phyloP scores from a whole-genome alignment of 2,888 invertebrate species.

The Xanthia icteritia region DNA sequence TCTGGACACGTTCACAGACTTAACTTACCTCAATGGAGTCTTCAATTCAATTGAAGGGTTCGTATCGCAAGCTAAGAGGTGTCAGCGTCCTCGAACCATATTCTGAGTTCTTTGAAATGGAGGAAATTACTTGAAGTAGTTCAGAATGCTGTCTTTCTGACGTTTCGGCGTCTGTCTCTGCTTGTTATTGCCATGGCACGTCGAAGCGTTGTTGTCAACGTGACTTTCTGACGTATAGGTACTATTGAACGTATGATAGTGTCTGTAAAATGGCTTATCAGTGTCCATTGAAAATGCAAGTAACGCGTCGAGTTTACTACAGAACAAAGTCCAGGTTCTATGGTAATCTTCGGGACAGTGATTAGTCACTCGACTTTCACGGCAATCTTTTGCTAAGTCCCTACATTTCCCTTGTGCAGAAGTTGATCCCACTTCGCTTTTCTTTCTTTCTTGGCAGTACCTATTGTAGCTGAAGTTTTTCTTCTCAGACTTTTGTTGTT shows the following conservation, averaged over 20 bases:
- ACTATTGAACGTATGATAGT: not conserved
- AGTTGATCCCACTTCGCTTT: no score
- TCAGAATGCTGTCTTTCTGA: not conserved
- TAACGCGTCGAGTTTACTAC: not conserved
- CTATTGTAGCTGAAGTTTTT: not conserved
- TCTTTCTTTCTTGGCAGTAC: not conserved
- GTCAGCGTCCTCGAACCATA: conserved; percentile 1
- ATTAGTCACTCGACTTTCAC: not conserved
- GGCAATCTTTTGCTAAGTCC: not conserved
- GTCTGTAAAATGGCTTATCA: conserved; percentile 8
- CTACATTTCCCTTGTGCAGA: not conserved
- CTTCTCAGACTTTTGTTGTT: not conserved
- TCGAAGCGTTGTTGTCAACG: not conserved
- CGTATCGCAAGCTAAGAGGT: conserved; percentile 6
- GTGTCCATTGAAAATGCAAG: not conserved
- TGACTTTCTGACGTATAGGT: not conserved
- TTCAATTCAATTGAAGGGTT: conserved; percentile 56
- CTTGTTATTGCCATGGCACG: not conserved
- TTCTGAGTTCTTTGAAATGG: conserved; percentile 4
- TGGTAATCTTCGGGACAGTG: not conserved
- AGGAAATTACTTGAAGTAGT: not conserved
- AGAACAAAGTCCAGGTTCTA: conserved; percentile 17
- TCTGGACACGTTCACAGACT: conserved; percentile 70
- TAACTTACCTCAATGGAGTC: conserved; percentile 71
- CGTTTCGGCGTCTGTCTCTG: not conserved